A percentile compares a stretch with the other conserved stretches of the same genome.
Conservation (phyloP, 2,113 vertebrate species). For the Osmerus eperlanus region DNA sequence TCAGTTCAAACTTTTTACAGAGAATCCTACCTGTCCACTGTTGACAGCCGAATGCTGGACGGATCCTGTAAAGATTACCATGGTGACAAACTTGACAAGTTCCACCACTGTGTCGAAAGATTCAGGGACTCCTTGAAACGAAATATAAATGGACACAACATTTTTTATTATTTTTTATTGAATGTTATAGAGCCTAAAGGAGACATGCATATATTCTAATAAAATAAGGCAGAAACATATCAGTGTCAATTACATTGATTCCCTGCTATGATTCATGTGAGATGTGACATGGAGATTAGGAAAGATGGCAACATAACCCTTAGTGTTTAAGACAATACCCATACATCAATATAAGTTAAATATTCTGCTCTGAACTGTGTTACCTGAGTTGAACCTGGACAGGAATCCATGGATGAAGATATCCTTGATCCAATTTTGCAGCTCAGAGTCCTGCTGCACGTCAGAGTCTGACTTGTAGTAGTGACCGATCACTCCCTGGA, state of each 20-base stretch:
- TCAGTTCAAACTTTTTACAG: no score
- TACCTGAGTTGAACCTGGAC: constrained; percentile 58
- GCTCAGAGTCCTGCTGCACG: constrained; percentile 65
- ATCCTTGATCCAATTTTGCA: constrained; percentile 54
- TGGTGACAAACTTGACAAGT: constrained; percentile 61
- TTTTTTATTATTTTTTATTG: neutral
- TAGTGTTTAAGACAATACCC: no score
- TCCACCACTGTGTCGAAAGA: constrained; percentile 27
- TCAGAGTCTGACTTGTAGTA: constrained; percentile 52
- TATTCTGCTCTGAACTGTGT: neutral
- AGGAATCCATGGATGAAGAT: constrained; percentile 13
- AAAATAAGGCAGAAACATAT: no score
- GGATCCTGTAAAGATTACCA: constrained; percentile 57
- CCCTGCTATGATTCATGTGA: no score
- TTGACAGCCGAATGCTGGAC: constrained; percentile 55
- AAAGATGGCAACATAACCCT: no score
- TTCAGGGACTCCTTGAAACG: constrained; percentile 49
- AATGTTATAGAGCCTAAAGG: neutral
- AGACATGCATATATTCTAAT: no score
- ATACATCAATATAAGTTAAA: no score
- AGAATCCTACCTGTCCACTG: constrained; percentile 13
- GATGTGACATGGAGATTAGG: no score
- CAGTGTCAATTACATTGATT: no score
- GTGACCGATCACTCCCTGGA: constrained; percentile 44
- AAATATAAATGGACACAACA: neutral